These are phyloP conservation scores for Atta texana DNA, from an alignment of 1,140 invertebrate genomes.

Conservation along the genomic window DNA sequence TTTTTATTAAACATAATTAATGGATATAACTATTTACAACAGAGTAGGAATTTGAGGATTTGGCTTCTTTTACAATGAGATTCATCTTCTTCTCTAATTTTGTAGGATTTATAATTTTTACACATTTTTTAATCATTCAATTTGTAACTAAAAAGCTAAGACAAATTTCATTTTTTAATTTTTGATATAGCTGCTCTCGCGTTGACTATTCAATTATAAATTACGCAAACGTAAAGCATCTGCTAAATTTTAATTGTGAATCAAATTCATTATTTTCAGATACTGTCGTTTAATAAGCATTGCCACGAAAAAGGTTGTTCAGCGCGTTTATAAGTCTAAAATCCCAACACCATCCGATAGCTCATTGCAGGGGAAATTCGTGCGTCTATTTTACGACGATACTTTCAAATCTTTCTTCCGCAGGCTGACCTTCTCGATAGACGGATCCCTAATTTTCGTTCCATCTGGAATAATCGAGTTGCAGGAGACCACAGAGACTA, in stretches of 20 bases:
- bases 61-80: no score
- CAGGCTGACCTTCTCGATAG: constrained; percentile 94
- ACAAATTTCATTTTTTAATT: no score
- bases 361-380: constrained; percentile 87
- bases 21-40: no score
- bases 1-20: no score
- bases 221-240: not conserved
- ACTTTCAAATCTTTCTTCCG: constrained; percentile 97
- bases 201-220: not conserved
- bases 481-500: constrained; percentile 87
- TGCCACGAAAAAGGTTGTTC: constrained; percentile 90
- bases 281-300: constrained; percentile 92
- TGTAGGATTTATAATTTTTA: no score
- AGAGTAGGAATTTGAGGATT: no score
- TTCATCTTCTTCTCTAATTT: no score
- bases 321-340: constrained; percentile 90
- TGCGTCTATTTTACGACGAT: constrained; percentile 96
- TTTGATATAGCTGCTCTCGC: no score
- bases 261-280: constrained; percentile 85
- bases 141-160: no score
- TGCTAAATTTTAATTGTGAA: not conserved
- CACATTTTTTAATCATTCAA: no score
- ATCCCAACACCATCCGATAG: constrained; percentile 88
- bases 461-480: constrained; percentile 93
- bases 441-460: constrained; percentile 94